These are phyloP conservation scores for Diacarnus erythraeanus DNA, from an alignment of 37 sponge, comb jelly and placozoan species.

Conservation along the genomic window DNA sequence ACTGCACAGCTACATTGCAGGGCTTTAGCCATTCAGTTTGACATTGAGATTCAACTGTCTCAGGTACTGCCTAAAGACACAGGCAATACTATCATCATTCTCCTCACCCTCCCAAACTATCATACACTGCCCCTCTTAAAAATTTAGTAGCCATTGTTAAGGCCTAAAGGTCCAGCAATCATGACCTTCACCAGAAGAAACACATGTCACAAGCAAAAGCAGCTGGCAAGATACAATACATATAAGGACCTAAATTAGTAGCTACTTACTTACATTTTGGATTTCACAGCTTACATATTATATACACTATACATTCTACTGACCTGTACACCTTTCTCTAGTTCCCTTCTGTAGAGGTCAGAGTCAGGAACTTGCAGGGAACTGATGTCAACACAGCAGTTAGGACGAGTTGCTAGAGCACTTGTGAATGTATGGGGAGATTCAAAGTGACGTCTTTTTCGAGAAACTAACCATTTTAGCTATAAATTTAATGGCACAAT, in stretches of 20 bases:
- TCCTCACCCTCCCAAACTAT: too few species aligned
- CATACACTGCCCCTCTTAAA: too few species aligned
- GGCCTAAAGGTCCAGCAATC: too few species aligned
- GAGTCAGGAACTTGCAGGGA: constrained; percentile 66
- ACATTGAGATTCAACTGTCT: constrained; percentile 16
- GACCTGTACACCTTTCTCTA: constrained; percentile 79
- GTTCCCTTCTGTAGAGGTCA: constrained; percentile 64
- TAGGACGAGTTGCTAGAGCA: constrained; percentile 32
- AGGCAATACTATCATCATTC: too few species aligned
- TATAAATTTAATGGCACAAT: constrained; percentile 13
- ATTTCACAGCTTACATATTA: too few species aligned
- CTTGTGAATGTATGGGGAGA: constrained; percentile 72
- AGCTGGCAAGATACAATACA: too few species aligned
- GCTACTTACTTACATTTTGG: too few species aligned
- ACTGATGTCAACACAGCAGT: constrained; percentile 59
- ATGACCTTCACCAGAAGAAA: too few species aligned
- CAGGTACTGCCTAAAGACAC: constrained; percentile 65
- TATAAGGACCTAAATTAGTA: too few species aligned
- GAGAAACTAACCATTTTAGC: constrained; percentile 65
- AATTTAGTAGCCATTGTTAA: too few species aligned
- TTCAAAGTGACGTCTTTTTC: constrained; percentile 70
- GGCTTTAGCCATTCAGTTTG: constrained; percentile 79
- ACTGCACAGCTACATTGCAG: constrained; percentile 77
- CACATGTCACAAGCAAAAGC: too few species aligned
- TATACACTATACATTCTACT: too few species aligned